Evolutionary conservation across 2,888 invertebrate species (phyloP).

Genomic region (Diplolepis rosae): DNA sequence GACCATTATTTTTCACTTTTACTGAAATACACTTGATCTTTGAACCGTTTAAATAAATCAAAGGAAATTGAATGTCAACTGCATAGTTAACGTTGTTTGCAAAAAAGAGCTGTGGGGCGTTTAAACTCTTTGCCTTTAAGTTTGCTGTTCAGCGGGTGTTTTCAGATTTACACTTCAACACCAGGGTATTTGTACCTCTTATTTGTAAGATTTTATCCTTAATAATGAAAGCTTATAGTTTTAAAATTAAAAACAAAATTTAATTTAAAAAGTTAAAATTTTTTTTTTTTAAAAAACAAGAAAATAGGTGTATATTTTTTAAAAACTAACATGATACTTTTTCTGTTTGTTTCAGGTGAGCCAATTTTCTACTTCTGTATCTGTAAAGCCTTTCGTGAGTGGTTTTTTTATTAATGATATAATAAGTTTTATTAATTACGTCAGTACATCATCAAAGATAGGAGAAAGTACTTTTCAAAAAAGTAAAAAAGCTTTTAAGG

Average conservation of each 20-base stretch:
- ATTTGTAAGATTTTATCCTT: neutral
- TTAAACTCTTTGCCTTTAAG: neutral
- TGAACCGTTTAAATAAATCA: neutral
- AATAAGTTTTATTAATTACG: neutral
- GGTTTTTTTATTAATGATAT: neutral
- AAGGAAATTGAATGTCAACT: neutral
- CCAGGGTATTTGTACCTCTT: neutral
- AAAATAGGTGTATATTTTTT: too few species aligned
- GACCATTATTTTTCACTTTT: too few species aligned
- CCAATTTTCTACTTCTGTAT: neutral
- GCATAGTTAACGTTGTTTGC: neutral
- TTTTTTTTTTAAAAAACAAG: too few species aligned
- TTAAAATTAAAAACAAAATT: neutral
- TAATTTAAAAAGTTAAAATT: too few species aligned
- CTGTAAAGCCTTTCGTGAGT: neutral
- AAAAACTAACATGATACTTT: too few species aligned
- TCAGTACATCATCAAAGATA: neutral
- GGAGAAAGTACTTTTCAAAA: neutral
- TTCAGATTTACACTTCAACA: neutral
- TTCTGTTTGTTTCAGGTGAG: constrained; percentile 6
- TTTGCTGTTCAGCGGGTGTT: neutral
- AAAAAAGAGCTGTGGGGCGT: neutral
- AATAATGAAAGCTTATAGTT: neutral
- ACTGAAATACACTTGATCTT: too few species aligned
- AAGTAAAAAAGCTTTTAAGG: neutral